Conservation (phyloP, 2,797 vertebrate species). For the Sebastes hubbsi region DNA sequence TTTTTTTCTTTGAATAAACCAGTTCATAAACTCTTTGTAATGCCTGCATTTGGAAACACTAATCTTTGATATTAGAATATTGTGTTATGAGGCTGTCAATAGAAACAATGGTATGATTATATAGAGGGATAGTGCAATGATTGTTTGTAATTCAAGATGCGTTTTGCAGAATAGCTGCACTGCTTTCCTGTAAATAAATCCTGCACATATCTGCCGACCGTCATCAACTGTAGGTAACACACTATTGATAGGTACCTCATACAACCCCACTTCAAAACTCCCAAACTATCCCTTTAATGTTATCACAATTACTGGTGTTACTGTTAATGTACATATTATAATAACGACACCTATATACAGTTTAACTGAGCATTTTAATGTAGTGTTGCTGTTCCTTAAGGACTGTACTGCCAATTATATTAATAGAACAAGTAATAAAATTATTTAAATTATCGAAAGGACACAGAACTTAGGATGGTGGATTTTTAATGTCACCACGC, state of each 20-base stretch:
- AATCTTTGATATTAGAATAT: neutral
- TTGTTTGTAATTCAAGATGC: too few relatives aligned
- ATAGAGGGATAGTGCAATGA: neutral
- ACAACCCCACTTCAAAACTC: too few relatives aligned
- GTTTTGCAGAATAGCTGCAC: neutral
- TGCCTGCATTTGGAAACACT: neutral
- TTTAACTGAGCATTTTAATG: neutral
- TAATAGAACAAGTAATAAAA: neutral
- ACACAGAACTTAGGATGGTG: neutral
- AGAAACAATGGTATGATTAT: neutral
- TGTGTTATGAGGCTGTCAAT: neutral
- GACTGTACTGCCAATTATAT: neutral
- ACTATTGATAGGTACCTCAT: too few relatives aligned
- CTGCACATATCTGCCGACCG: neutral
- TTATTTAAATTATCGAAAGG: neutral
- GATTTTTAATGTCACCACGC: neutral
- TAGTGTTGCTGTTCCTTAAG: neutral
- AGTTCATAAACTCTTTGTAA: neutral
- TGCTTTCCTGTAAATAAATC: neutral
- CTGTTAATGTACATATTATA: neutral
- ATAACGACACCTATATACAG: neutral
- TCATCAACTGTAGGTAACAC: too few relatives aligned
- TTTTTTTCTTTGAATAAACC: constrained; percentile 29
- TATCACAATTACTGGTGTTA: too few relatives aligned
- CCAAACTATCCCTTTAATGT: too few relatives aligned